Base-by-base conservation (phyloP, 2,888 invertebrate species). In the Luperina testacea region DNA sequence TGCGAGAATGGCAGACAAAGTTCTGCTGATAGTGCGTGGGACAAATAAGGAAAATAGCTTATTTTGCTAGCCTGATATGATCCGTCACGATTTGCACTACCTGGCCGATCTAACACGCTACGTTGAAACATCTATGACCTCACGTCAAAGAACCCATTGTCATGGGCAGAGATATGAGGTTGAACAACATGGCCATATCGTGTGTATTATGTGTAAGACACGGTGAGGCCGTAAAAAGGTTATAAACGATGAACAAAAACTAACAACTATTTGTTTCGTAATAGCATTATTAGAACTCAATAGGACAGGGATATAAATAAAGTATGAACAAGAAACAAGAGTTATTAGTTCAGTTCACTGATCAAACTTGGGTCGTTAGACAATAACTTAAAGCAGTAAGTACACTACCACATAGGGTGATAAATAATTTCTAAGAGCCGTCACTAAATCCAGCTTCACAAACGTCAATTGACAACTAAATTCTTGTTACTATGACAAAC, bases 21-120 rank as follows among this genome's bases (percentile, higher is more conserved):
- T 74, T 70, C 48, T 38, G 45, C 75, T 68, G 63, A 71, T 75
- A 68, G 38, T 48, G 38, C 24, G 8, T 38, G 42, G 6, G 17
- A 75, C 75, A 59, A 74, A 86, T 68, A 87, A 87, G 87, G 81
- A 80, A 85, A 84, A 87, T 80, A 20, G 70, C 87, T 80, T 78
- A 77, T 81, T 87, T 80, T 83, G 75, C 67, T 53, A 75, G 77
- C 24, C 72, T 42, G 69, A 85, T 85, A 77, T 48, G 64, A 84
- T 78, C 72, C 27, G 78, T 84, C 83, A 86, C 84, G 83, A 84
- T 86, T 68, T 82, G 83, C 86, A 83, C 78, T 42, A 61, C 75
- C 65, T 70, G 71, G n/a, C n/a, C 64, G 83, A 61, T 77, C 78
- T 72, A 74, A 81, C 87, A 77, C 74, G 69, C 27, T 51, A 81